Conservation (phyloP, 1,140 invertebrate genomes). For the Aporrectodea caliginosa region DNA sequence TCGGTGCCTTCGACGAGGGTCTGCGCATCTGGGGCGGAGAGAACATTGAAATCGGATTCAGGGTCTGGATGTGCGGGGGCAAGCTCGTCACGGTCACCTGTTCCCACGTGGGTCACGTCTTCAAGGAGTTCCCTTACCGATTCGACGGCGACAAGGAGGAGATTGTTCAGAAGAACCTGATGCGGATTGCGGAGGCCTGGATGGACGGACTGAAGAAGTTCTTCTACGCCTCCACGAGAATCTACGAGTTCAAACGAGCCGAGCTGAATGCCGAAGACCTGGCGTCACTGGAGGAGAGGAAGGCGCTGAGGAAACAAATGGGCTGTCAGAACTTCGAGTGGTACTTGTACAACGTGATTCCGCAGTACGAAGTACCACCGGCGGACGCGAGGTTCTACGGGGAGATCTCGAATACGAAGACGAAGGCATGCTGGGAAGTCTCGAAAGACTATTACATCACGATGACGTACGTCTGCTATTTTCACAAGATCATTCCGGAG, state of each 20-base stretch:
- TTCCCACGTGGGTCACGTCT: slow-evolving; percentile 95
- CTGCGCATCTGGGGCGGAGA: slow-evolving; percentile 98
- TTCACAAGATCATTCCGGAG: slow-evolving; percentile 32
- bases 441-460: slow-evolving; percentile 32
- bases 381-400: slow-evolving; percentile 32
- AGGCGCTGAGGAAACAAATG: slow-evolving; percentile 17
- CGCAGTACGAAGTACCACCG: slow-evolving; percentile 35
- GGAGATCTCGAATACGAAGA: slow-evolving; percentile 33
- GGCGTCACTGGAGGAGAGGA: slow-evolving; percentile 17
- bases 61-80: slow-evolving; percentile 98
- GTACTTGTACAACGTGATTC: slow-evolving; percentile 35
- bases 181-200: slow-evolving; percentile 28
- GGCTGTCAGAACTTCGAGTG: slow-evolving; percentile 36
- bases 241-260: slow-evolving; percentile 17
- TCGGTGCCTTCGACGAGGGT: slow-evolving; percentile 92
- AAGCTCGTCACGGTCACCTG: slow-evolving; percentile 98
- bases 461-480: slow-evolving; percentile 34
- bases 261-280: slow-evolving; percentile 17
- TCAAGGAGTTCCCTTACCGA: slow-evolving; percentile 54
- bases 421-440: slow-evolving; percentile 28
- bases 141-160: slow-evolving; percentile 17
- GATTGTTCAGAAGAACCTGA: slow-evolving; percentile 31
- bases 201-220: slow-evolving; percentile 23
- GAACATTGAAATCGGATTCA: slow-evolving; percentile 94
- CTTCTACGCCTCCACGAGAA: slow-evolving; percentile 30